Conservation (phyloP, 1,140 invertebrate species). For the Aphelinus atriplicis region DNA sequence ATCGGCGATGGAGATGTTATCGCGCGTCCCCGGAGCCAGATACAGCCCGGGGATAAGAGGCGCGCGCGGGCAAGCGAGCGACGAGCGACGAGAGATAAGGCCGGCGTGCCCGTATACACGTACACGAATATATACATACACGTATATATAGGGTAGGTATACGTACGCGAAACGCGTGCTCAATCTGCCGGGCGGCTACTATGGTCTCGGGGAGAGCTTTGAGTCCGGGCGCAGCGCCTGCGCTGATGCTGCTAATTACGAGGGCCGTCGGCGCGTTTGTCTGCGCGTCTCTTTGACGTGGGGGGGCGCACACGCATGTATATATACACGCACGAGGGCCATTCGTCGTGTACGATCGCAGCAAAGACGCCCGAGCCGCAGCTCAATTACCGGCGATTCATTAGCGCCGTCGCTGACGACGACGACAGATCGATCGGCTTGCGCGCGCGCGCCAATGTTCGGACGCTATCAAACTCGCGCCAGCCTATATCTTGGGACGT, state of each 20-base stretch:
- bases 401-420: no score
- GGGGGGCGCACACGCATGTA: no score
- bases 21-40: background rate
- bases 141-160: background rate
- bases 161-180: slow-evolving; percentile 30
- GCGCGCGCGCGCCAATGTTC: no score
- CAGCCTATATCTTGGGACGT: no score
- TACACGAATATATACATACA: background rate
- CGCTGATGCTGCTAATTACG: slow-evolving; percentile 40
- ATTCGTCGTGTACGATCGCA: no score
- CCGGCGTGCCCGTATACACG: no score
- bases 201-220: background rate
- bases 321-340: slow-evolving; percentile 1
- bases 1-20: no score
- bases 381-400: no score
- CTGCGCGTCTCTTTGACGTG: background rate
- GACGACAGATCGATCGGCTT: no score
- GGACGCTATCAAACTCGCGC: no score
- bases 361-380: no score
- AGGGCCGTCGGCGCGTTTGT: slow-evolving; percentile 22
- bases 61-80: background rate
- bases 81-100: no score
- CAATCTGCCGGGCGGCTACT: slow-evolving; percentile 8
- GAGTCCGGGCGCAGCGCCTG: background rate
- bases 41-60: background rate